Evolutionary conservation across 2,113 vertebrate species (phyloP).

Genomic region (Dasyurus viverrinus): DNA sequence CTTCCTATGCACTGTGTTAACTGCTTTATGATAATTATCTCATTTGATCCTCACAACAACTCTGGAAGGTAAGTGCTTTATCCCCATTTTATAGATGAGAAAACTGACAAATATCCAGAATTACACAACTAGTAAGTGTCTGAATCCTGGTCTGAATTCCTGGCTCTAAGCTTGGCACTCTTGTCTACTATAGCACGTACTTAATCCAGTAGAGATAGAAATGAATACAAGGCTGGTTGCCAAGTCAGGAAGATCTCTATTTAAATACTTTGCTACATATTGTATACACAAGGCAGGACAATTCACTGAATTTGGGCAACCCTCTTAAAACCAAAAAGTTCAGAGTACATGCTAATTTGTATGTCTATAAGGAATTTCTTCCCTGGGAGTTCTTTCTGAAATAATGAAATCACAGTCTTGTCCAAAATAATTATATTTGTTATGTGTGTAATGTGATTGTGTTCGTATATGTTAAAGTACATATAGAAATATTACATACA

Average conservation of each 20-base stretch:
- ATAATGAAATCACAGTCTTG: background rate
- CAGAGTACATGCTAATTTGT: background rate
- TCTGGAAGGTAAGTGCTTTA: too few relatives aligned
- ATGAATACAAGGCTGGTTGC: background rate
- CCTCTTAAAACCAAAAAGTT: background rate
- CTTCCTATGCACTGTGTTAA: background rate
- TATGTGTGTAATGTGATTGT: background rate
- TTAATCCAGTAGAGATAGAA: background rate
- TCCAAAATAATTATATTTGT: background rate
- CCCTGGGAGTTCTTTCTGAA: background rate
- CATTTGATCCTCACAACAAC: background rate
- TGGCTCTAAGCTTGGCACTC: background rate
- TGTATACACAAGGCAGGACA: too few relatives aligned
- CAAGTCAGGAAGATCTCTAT: background rate
- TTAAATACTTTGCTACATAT: background rate
- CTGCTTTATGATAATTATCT: background rate
- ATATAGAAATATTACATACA: background rate
- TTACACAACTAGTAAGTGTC: background rate
- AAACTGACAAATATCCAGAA: background rate
- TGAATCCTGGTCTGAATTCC: background rate
- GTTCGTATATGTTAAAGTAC: background rate
- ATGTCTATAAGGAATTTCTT: background rate
- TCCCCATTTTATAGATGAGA: background rate
- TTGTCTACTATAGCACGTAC: background rate
- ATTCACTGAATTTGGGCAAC: too few relatives aligned